phyloP scores from a whole-genome alignment of 2,888 invertebrate species.

The Argynnis bischoffii region DNA sequence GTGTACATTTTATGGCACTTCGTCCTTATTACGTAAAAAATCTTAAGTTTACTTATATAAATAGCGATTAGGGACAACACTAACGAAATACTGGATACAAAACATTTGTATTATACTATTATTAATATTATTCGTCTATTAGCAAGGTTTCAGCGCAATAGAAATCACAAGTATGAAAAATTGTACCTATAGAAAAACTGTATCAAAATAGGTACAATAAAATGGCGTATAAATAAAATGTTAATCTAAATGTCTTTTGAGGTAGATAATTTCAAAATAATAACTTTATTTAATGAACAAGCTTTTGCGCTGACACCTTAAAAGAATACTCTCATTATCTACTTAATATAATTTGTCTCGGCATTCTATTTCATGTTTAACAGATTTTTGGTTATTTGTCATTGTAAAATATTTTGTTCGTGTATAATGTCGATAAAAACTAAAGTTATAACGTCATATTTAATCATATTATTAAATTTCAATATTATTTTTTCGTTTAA shows the following conservation, averaged over 20 bases:
- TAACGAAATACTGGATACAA: conserved; percentile 29
- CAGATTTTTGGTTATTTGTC: conserved; percentile 14
- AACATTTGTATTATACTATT: conserved; percentile 18
- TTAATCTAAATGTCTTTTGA: neutral
- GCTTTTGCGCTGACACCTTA: conserved; percentile 1
- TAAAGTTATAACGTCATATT: neutral
- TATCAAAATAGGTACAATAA: no score
- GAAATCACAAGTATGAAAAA: neutral
- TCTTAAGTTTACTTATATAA: conserved; percentile 42
- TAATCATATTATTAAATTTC: neutral
- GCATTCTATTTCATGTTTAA: neutral
- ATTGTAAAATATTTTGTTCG: conserved; percentile 4
- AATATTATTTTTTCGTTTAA: no score
- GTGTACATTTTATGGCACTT: conserved; percentile 73
- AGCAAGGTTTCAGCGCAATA: conserved; percentile 9
- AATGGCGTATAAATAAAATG: neutral
- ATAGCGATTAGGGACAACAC: conserved; percentile 36
- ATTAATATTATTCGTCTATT: no score
- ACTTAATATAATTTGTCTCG: neutral
- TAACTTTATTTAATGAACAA: neutral
- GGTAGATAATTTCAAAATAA: conserved; percentile 13
- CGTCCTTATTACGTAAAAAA: conserved; percentile 51
- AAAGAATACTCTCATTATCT: neutral
- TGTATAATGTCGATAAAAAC: neutral
- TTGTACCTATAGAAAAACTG: no score